These are phyloP conservation scores for Nymphalis io DNA, from an alignment of 1,140 invertebrate genomes.

Conservation along the genomic window DNA sequence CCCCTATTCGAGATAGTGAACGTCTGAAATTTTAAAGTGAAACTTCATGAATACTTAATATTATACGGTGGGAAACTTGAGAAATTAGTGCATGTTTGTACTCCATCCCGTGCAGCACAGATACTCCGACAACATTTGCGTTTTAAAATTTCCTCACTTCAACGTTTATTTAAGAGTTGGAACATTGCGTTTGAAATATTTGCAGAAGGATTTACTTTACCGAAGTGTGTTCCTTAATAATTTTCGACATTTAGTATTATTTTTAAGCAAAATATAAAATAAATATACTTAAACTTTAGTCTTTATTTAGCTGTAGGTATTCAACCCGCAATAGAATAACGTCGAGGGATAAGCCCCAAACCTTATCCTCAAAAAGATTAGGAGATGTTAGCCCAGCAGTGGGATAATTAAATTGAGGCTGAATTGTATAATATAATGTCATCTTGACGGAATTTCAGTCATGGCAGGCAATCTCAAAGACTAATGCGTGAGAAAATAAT, in stretches of 20 bases:
- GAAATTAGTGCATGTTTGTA: conserved; percentile 27
- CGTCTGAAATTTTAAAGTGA: conserved; percentile 27
- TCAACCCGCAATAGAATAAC: too few relatives aligned
- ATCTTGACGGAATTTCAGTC: too few relatives aligned
- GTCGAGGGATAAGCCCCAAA: too few relatives aligned
- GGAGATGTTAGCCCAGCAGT: too few relatives aligned
- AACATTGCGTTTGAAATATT: conserved; percentile 2
- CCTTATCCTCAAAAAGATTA: too few relatives aligned
- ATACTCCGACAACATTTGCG: conserved; percentile 5
- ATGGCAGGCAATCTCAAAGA: too few relatives aligned
- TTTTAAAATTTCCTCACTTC: conserved; percentile 10
- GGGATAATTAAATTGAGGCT: too few relatives aligned
- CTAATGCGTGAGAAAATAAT: too few relatives aligned
- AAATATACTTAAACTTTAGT: too few relatives aligned
- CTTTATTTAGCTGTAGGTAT: too few relatives aligned
- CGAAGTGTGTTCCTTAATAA: background rate
- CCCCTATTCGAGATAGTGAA: conserved; percentile 16
- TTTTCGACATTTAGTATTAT: background rate
- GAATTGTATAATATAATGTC: too few relatives aligned
- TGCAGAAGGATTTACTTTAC: background rate
- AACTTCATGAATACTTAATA: conserved; percentile 30
- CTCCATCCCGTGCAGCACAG: background rate
- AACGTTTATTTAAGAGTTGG: conserved; percentile 2
- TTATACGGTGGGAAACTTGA: conserved; percentile 24
- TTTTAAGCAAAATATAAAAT: too few relatives aligned